Percentiles rank a stretch among this genome's conserved stretches.
Conservation (phyloP, 37 sponge, comb jelly and placozoan species). For the Trichoplax adhaerens region DNA sequence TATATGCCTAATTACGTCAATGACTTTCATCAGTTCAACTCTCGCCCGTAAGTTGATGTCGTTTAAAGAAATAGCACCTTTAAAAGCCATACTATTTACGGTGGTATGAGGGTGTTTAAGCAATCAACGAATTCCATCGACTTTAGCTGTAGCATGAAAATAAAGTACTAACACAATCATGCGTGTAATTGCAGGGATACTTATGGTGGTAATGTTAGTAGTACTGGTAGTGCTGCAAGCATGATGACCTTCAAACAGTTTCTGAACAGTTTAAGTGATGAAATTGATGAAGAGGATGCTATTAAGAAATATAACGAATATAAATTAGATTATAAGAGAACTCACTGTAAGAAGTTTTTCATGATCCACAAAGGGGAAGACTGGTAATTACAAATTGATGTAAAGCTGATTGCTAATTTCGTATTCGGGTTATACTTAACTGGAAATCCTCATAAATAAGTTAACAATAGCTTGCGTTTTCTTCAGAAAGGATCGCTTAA, state of each 20-base stretch:
- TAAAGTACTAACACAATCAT: not conserved
- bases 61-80: too few relatives aligned
- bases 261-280: conserved; percentile 56
- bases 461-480: too few relatives aligned
- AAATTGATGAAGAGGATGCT: conserved; percentile 64
- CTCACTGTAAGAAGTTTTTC: conserved; percentile 66
- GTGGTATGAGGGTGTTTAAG: too few relatives aligned
- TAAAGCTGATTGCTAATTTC: too few relatives aligned
- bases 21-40: too few relatives aligned
- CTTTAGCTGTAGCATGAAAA: not conserved
- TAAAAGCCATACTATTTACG: too few relatives aligned
- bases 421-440: too few relatives aligned
- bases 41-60: too few relatives aligned
- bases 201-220: not conserved
- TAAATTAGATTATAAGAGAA: conserved; percentile 69
- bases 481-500: too few relatives aligned
- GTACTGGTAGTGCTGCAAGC: not conserved
- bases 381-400: conserved; percentile 34
- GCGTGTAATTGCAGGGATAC: too few relatives aligned
- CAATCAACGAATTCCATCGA: not conserved
- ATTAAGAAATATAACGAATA: conserved; percentile 70
- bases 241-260: conserved; percentile 81
- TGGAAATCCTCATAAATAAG: too few relatives aligned
- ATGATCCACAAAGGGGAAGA: conserved; percentile 92
- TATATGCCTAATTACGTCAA: too few relatives aligned